Percentiles rank a stretch among this genome's conserved stretches.
Evolutionary conservation across 2,888 invertebrate genomes (phyloP).

Genomic region (Thysanoteuthis rhombus): DNA sequence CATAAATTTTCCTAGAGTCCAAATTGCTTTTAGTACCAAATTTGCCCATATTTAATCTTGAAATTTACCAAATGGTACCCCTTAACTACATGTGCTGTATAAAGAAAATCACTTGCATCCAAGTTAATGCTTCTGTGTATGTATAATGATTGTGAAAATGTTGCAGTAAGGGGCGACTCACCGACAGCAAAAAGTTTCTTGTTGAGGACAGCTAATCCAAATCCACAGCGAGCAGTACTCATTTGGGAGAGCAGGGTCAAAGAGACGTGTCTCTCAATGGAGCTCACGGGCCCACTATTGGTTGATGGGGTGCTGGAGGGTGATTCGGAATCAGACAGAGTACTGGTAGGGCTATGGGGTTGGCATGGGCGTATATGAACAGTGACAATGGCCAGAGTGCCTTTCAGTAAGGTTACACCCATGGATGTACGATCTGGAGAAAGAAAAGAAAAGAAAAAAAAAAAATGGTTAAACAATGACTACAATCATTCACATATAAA

Average conservation of each 20-base stretch:
- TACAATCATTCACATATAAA: too few species aligned
- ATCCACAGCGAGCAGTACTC: conserved; percentile 79
- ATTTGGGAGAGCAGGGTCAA: conserved; percentile 71
- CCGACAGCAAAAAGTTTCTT: conserved; percentile 82
- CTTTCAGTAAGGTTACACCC: conserved; percentile 75
- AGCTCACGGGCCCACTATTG: conserved; percentile 36
- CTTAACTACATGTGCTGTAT: too few species aligned
- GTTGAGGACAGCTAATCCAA: conserved; percentile 79
- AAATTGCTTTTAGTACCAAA: too few species aligned
- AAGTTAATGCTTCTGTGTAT: too few species aligned
- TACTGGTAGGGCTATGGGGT: conserved; percentile 46
- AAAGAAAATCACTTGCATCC: too few species aligned
- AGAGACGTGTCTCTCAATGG: conserved; percentile 40
- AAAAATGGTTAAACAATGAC: too few species aligned
- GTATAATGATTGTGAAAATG: background rate
- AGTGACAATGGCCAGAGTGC: conserved; percentile 75
- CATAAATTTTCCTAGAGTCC: too few species aligned
- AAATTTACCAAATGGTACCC: too few species aligned
- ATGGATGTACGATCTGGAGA: conserved; percentile 65
- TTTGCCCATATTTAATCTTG: too few species aligned
- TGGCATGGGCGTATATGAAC: conserved; percentile 48
- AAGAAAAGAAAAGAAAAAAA: background rate
- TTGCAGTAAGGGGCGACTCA: conserved; percentile 64
- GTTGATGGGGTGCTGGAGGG: conserved; percentile 42
- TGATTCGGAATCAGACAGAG: conserved; percentile 65